These are phyloP conservation scores for Pollimyrus isidori DNA, from an alignment of 2,113 vertebrate genomes.

Conservation along the genomic window DNA sequence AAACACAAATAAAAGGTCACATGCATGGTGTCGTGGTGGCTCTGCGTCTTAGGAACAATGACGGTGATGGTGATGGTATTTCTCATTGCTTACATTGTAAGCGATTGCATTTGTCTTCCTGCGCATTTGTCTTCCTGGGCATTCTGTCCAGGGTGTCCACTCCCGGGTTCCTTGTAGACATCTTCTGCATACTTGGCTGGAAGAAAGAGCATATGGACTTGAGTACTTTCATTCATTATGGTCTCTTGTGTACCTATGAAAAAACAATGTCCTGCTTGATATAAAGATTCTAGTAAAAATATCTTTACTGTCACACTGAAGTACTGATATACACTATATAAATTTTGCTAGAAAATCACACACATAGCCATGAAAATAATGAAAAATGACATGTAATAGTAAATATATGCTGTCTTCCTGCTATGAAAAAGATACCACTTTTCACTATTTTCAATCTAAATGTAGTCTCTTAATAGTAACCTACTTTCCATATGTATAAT, in stretches of 20 bases:
- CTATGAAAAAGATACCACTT: neutral
- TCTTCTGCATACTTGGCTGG: neutral
- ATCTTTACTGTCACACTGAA: neutral
- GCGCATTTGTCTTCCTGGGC: too few relatives aligned
- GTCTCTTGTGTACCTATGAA: neutral
- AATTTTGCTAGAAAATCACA: neutral
- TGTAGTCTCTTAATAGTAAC: neutral
- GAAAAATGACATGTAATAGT: neutral
- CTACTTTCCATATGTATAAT: neutral
- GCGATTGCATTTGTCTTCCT: neutral
- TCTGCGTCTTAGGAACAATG: neutral
- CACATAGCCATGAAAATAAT: neutral
- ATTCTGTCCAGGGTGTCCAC: neutral
- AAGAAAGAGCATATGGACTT: neutral
- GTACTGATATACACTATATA: neutral
- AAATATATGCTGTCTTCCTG: neutral
- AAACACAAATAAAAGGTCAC: neutral
- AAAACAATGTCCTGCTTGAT: neutral
- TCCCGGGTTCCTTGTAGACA: neutral
- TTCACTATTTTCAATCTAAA: neutral
- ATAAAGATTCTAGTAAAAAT: neutral
- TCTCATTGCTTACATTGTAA: neutral
- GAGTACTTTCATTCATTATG: neutral
- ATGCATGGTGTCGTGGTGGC: neutral
- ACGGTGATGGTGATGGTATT: neutral